Evolutionary conservation across 2,888 invertebrate species (phyloP), one percentile per base, ranked within the genome.

Genomic region (Tenthredo mesomela): DNA sequence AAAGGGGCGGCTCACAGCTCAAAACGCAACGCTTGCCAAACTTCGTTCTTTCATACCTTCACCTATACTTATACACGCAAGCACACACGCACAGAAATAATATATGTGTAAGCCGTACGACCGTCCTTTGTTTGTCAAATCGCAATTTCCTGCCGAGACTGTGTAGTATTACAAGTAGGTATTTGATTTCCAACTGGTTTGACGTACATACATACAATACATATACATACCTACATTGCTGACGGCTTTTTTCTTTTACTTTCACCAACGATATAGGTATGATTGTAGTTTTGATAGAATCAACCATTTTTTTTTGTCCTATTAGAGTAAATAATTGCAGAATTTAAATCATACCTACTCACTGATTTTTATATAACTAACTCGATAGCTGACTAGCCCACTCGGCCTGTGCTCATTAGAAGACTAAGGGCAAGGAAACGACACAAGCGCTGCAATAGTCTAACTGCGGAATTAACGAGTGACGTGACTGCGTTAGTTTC

Each of bases 121-220:
- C 33, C 50, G 54, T 77, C 47, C 77, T 77, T 77, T 77, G 77
- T 54, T 77, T 77, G 29, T 54, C 50, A 40, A 77, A 77, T 77
- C 50, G 77, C 77, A 50, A 50, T 77, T 77, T 29, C 47, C 25
- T 73, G 40, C 21, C n/a, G n/a, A 61, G 61, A 61, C 61, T 61
- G 61, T 61, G 61, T 54, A 54, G 54, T 54, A 54, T 61, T 61
- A 61, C 25, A 61, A 61, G 61, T 61, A 25, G 12, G 61, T 75
- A 75, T 75, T 75, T 75, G 40, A 75, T 47, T 75, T 75, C 47
- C 25, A 75, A 25, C 73, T 40, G 10, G 50, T 50, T 50, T 50
- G 50, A 50, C 50, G 50, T 50, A 50, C n/a, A 50, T 1, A 12
- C 50, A 50, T 50, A 50, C 18, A 50, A 3, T 18, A 50, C 10